Evolutionary conservation across 2,113 vertebrate species (phyloP).

Genomic region (Limanda limanda): DNA sequence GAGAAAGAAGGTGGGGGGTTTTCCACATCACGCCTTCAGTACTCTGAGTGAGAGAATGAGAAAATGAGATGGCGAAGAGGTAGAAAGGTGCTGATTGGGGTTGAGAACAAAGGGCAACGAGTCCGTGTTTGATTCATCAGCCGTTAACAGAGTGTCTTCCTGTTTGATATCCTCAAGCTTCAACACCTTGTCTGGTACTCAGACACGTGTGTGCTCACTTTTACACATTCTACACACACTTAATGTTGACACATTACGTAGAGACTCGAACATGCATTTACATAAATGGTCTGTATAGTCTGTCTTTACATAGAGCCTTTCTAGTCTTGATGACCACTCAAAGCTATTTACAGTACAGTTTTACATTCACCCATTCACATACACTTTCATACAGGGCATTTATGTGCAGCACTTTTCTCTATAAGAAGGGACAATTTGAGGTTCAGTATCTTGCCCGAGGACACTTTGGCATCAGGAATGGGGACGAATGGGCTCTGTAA

Average conservation of each 20-base stretch:
- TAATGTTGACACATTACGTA: neutral
- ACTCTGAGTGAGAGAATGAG: neutral
- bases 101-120: slow-evolving; percentile 2
- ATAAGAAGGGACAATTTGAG: too few species aligned
- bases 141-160: neutral
- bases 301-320: too few species aligned
- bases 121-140: slow-evolving; percentile 25
- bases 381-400: too few species aligned
- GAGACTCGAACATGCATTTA: neutral
- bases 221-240: too few species aligned
- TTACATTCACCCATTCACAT: too few species aligned
- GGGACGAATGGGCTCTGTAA: too few species aligned
- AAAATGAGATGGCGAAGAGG: slow-evolving; percentile 4
- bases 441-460: too few species aligned
- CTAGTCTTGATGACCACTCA: too few species aligned
- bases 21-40: neutral
- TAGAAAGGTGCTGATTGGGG: slow-evolving; percentile 56
- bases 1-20: neutral
- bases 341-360: too few species aligned
- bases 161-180: slow-evolving; percentile 1
- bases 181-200: neutral
- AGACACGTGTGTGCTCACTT: neutral
- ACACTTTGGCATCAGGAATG: too few species aligned
- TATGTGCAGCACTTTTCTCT: too few species aligned
- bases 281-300: neutral